These are phyloP conservation scores for Calosoma granatense DNA, from an alignment of 1,140 invertebrate species.

Conservation along the genomic window DNA sequence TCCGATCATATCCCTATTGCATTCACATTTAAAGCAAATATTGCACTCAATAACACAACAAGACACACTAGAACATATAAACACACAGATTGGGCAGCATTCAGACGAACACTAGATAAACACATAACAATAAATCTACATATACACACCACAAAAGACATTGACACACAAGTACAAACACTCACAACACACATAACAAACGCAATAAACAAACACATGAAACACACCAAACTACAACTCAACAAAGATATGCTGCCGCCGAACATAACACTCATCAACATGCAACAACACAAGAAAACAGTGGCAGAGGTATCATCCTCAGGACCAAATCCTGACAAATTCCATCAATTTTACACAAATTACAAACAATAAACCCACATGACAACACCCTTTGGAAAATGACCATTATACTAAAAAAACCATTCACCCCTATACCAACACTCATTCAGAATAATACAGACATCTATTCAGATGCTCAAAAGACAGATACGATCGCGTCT, in stretches of 20 bases:
- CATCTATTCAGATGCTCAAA: conserved; percentile 12
- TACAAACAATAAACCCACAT: conserved; percentile 15
- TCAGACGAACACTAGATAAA: conserved; percentile 1
- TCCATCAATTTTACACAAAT: no score
- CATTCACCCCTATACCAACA: conserved; percentile 13
- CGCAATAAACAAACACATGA: not conserved
- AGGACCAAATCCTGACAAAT: not conserved
- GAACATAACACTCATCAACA: not conserved
- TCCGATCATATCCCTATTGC: conserved; percentile 24
- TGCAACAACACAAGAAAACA: not conserved
- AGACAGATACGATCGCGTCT: conserved; percentile 13
- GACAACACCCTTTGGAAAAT: conserved; percentile 20
- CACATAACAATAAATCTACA: not conserved
- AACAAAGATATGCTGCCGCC: no score
- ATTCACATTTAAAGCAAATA: conserved; percentile 10
- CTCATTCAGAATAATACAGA: conserved; percentile 8
- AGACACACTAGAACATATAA: not conserved
- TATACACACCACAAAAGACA: not conserved
- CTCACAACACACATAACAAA: conserved; percentile 6
- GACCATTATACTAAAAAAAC: conserved; percentile 16
- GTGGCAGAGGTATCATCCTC: not conserved
- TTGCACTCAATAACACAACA: not conserved
- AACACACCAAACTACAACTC: conserved; percentile 16
- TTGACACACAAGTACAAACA: not conserved
- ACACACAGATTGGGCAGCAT: not conserved